Evolutionary conservation across 2,888 invertebrate species (phyloP).

Genomic region (Elgonia sp.): DNA sequence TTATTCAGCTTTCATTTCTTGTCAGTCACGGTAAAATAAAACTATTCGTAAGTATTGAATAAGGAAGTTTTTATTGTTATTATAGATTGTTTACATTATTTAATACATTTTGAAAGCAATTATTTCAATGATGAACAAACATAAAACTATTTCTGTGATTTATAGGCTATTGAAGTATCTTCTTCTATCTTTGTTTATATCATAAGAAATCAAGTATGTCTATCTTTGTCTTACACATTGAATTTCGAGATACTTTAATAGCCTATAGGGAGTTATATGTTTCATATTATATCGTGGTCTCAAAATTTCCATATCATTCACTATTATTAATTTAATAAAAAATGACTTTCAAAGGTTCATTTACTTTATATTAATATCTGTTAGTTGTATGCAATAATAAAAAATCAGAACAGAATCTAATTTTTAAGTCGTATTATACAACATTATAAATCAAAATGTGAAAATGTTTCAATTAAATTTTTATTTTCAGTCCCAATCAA

Average conservation of each 20-base stretch:
- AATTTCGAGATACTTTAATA: too few relatives aligned
- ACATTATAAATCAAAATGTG: not conserved
- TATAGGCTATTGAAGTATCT: too few relatives aligned
- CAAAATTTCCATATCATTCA: not conserved
- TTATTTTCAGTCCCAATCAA: too few relatives aligned
- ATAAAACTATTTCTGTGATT: too few relatives aligned
- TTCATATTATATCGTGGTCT: too few relatives aligned
- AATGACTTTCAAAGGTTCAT: not conserved
- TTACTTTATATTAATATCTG: not conserved
- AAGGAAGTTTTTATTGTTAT: not conserved
- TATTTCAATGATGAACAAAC: too few relatives aligned
- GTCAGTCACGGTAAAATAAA: too few relatives aligned
- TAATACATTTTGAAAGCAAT: not conserved
- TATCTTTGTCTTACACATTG: too few relatives aligned
- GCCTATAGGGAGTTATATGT: not conserved
- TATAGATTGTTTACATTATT: conserved; percentile 3
- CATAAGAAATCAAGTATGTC: too few relatives aligned
- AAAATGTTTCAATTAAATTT: not conserved
- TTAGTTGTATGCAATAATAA: not conserved
- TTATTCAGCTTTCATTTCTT: too few relatives aligned
- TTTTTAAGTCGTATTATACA: conserved; percentile 9
- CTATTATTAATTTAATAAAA: conserved; percentile 1
- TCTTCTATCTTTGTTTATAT: too few relatives aligned
- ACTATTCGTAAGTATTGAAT: not conserved
- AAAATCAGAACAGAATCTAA: not conserved